Evolutionary conservation across 1,140 invertebrate genomes (phyloP).

Genomic region (Conus ventricosus): DNA sequence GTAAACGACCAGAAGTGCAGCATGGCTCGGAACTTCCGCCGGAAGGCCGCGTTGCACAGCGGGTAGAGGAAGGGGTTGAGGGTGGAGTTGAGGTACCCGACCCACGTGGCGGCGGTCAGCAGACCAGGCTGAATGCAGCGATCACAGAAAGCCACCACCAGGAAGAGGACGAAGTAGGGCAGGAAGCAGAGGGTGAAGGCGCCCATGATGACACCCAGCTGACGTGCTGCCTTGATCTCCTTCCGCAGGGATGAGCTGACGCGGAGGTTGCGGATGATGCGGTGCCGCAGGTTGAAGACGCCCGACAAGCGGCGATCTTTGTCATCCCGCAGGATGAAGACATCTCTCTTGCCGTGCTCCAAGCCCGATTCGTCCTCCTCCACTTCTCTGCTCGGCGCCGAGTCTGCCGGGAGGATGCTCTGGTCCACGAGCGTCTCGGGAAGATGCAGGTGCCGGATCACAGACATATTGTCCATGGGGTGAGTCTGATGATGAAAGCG

Average conservation of each 20-base stretch:
- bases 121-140: conserved; percentile 72
- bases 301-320: conserved; percentile 52
- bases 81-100: conserved; percentile 79
- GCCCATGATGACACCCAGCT: conserved; percentile 82
- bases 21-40: conserved; percentile 78
- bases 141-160: conserved; percentile 80
- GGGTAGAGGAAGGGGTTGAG: conserved; percentile 80
- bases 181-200: conserved; percentile 82
- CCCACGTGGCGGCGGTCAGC: conserved; percentile 77
- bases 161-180: conserved; percentile 81
- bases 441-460: conserved; percentile 52
- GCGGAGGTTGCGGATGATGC: conserved; percentile 56
- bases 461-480: conserved; percentile 43
- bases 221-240: conserved; percentile 81
- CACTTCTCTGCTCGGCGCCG: neutral
- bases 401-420: conserved; percentile 29
- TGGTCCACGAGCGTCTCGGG: conserved; percentile 58
- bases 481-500: conserved; percentile 31
- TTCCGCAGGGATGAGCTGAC: conserved; percentile 74
- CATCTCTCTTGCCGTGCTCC: conserved; percentile 41
- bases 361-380: conserved; percentile 21
- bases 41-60: conserved; percentile 79
- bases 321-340: conserved; percentile 58
- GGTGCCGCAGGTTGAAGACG: conserved; percentile 36
- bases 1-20: conserved; percentile 55